Base-by-base conservation (phyloP, 2,888 invertebrate species). In the Deilephila elpenor region DNA sequence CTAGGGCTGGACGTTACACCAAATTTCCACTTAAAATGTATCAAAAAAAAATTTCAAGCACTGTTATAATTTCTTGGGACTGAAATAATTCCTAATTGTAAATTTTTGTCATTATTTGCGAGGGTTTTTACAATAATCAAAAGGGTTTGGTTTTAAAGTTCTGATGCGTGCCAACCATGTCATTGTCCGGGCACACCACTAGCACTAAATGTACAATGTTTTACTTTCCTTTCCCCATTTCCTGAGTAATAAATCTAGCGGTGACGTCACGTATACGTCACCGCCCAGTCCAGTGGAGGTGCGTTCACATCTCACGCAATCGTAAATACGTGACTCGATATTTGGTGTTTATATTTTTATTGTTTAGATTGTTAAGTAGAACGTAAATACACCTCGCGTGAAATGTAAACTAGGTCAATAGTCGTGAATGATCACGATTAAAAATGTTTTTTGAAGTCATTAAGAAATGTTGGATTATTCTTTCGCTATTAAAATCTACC, bases 151-250 rank as follows among this genome's bases (percentile, higher is more conserved):
- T 0, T 14, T 5, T 51, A 5, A 51, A 44, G 37, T 17, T 67
- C 25, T 67, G 6, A 67, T 6, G 25, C 6, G 14, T 25, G 67
- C 25, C 67, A 25, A 25, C 67, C 67, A 51, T 67, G 17, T 29
- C 6, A 14, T 6, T 20, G 20, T 6, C 20, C 67, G 51, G 37
- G 29, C 25, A 25, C 51, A 56, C 7, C 3, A 56, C 56, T 51
- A 67, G 25, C 67, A 67, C 51, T 67, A 51, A 51, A 67, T 67
- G 67, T 67, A 67, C 67, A 67, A 67, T 67, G 67, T 51, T 67
- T 67, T 67, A 25, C 71, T 71, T 71, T 71, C 71, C 34, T 71
- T n/a, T 71, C 19, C 59, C 70, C 71, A 59, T 71, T 71, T 71
- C 60, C 60, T 37, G 59, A 44, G 60, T 17, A 44, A 71, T 71